These are phyloP conservation scores for Troilus luridus DNA, from an alignment of 2,888 invertebrate species.

Conservation along the genomic window DNA sequence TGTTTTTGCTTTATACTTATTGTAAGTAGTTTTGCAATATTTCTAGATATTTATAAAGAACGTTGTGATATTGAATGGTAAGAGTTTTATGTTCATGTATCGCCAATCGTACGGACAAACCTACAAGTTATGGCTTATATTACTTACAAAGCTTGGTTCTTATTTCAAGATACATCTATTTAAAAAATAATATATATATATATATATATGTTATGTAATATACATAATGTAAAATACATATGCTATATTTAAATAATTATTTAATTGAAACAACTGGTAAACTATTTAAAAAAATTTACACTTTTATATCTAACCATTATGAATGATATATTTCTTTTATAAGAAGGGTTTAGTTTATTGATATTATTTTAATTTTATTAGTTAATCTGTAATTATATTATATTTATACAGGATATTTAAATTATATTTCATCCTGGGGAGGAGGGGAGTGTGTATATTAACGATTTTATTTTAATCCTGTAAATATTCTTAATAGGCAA, in stretches of 20 bases:
- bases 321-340: not conserved
- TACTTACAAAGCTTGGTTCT: not conserved
- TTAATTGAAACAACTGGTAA: not conserved
- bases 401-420: not conserved
- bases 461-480: not conserved
- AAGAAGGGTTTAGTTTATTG: not conserved
- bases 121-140: not conserved
- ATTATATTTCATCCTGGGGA: not conserved
- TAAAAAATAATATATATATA: not conserved
- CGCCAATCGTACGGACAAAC: not conserved
- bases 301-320: not conserved
- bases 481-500: slow-evolving; percentile 14
- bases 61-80: not conserved
- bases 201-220: no score
- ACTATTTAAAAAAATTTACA: not conserved
- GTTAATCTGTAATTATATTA: not conserved
- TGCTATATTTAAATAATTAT: not conserved
- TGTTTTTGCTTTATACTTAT: not conserved
- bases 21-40: not conserved
- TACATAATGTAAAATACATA: not conserved
- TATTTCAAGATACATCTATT: not conserved
- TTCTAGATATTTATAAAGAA: not conserved
- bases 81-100: slow-evolving; percentile 5
- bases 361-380: not conserved
- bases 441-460: not conserved